Evolutionary conservation across 92 coral and sea anemone genomes (phyloP).

Genomic region (Heteractis magnifica): DNA sequence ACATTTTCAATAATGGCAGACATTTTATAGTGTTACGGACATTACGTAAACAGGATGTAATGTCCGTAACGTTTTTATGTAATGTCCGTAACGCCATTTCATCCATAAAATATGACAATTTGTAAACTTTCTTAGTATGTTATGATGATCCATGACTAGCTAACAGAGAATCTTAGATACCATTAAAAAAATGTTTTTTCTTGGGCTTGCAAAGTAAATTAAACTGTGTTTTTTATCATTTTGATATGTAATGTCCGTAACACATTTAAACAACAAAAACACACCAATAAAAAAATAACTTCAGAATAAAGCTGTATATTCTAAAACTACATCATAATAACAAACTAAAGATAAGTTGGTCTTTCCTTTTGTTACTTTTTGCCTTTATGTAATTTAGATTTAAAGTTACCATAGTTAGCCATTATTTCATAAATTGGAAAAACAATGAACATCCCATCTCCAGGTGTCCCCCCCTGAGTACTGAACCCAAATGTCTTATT

Average conservation of each 20-base stretch:
- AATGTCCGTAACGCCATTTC: conserved; percentile 14
- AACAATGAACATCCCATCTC: neutral
- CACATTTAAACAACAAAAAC: conserved; percentile 5
- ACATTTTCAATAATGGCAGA: neutral
- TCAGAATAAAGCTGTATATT: too few species aligned
- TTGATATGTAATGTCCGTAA: conserved; percentile 9
- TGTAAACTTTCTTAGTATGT: conserved; percentile 8
- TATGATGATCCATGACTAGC: conserved; percentile 4
- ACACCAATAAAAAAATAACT: neutral
- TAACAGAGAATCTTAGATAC: conserved; percentile 7
- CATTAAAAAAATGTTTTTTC: conserved; percentile 5
- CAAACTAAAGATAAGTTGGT: too few species aligned
- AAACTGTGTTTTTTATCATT: neutral
- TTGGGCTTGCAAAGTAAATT: conserved; percentile 10
- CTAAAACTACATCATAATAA: too few species aligned
- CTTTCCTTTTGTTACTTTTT: neutral
- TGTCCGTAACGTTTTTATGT: conserved; percentile 7
- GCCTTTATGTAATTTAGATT: conserved; percentile 10
- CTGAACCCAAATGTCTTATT: conserved; percentile 7
- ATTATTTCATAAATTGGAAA: conserved; percentile 4
- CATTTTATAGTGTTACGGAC: conserved; percentile 6
- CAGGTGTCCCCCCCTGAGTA: conserved; percentile 5
- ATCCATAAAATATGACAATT: neutral
- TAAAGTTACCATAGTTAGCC: conserved; percentile 9
- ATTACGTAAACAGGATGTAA: conserved; percentile 11